phyloP scores from a whole-genome alignment of 2,797 vertebrate species.

The Sebastes cheni region DNA sequence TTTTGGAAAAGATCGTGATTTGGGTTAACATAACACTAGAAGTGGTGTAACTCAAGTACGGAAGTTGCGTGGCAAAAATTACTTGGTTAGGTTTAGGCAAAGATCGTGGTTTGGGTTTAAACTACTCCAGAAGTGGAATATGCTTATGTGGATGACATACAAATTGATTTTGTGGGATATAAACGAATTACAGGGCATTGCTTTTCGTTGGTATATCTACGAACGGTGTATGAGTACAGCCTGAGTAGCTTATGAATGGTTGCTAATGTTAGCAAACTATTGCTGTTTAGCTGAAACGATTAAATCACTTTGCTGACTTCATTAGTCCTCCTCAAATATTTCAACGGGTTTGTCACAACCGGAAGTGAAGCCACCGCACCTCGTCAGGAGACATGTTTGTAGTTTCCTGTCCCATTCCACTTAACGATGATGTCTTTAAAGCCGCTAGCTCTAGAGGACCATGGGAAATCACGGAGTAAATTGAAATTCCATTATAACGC shows the following conservation, averaged over 20 bases:
- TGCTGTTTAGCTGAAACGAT: neutral
- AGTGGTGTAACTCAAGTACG: too few species aligned
- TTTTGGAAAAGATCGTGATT: too few species aligned
- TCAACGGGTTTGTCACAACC: neutral
- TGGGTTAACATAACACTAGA: too few species aligned
- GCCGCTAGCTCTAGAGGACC: neutral
- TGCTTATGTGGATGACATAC: too few species aligned
- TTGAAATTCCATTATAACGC: constrained; percentile 1
- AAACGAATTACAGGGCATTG: too few species aligned
- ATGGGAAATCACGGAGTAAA: neutral
- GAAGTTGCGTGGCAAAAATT: too few species aligned
- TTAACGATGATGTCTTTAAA: neutral
- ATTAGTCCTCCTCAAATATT: neutral
- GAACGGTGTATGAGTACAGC: too few species aligned
- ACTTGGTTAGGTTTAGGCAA: too few species aligned
- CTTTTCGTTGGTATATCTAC: accelerated
- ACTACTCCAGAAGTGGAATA: too few species aligned
- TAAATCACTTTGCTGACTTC: neutral
- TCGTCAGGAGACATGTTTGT: neutral
- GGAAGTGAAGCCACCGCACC: neutral
- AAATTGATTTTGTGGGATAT: too few species aligned
- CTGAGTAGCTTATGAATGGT: neutral
- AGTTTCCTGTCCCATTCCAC: neutral
- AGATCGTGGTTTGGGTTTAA: too few species aligned
- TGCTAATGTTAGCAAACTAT: neutral